Evolutionary conservation across 2,888 invertebrate species (phyloP).

Genomic region (Lasius fuliginosus): DNA sequence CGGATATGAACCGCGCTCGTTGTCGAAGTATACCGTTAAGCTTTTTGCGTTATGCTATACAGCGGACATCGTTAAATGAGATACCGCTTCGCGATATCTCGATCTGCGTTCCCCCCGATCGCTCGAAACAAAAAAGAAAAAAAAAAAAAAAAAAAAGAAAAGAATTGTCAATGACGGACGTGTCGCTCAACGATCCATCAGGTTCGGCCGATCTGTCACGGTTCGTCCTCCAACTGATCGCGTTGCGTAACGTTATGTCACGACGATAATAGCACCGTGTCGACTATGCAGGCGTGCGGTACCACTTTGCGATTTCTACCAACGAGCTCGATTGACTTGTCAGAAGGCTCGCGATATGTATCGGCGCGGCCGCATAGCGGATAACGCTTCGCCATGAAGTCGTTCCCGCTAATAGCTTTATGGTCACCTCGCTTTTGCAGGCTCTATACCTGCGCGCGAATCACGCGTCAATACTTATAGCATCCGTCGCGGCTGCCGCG

Average conservation of each 20-base stretch:
- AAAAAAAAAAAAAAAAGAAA: neutral
- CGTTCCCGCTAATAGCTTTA: conserved; percentile 46
- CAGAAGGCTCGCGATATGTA: conserved; percentile 50
- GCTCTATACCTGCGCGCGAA: neutral
- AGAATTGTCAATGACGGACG: conserved; percentile 11
- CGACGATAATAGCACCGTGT: conserved; percentile 55
- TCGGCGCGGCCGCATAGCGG: conserved; percentile 33
- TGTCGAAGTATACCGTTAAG: neutral
- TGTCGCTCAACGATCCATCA: conserved; percentile 22
- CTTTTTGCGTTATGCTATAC: neutral
- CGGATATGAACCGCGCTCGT: neutral
- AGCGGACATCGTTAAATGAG: neutral
- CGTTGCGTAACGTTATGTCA: conserved; percentile 69
- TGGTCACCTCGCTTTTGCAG: conserved; percentile 16
- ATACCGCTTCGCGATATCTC: neutral
- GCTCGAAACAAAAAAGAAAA: neutral
- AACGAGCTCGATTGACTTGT: conserved; percentile 55
- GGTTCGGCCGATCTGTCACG: conserved; percentile 13
- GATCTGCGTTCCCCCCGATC: neutral
- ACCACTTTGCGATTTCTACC: conserved; percentile 39
- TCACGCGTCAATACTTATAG: conserved; percentile 34
- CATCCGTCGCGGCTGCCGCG: neutral
- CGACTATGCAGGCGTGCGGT: conserved; percentile 37
- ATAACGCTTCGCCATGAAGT: conserved; percentile 28
- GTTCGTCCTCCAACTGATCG: conserved; percentile 58